Percentiles rank a stretch among this genome's conserved stretches.
These are phyloP conservation scores for Muricea muricata DNA, from an alignment of 92 coral and sea anemone genomes.

Conservation along the genomic window DNA sequence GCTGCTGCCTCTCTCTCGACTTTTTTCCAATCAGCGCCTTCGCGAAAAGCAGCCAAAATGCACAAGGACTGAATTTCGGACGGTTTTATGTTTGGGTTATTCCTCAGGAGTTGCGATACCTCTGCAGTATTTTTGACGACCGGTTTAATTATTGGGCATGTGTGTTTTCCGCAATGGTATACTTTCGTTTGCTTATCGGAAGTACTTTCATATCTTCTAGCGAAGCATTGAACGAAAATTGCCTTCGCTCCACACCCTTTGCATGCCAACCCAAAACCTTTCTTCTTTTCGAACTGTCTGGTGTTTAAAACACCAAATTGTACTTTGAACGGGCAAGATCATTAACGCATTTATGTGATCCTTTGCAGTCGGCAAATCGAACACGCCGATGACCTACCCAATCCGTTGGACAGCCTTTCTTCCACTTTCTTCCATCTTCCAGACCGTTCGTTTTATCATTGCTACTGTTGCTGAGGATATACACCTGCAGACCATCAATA, in stretches of 20 bases:
- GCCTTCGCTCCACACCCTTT: conserved; percentile 27
- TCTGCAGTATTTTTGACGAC: conserved; percentile 17
- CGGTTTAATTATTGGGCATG: conserved; percentile 44
- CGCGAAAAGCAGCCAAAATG: conserved; percentile 51
- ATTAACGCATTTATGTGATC: conserved; percentile 13
- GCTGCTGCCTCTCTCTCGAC: conserved; percentile 52
- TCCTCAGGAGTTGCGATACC: conserved; percentile 36
- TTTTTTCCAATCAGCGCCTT: conserved; percentile 57
- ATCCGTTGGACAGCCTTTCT: too few species aligned
- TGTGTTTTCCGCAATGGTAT: conserved; percentile 54
- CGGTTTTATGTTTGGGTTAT: conserved; percentile 61
- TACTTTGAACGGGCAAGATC: conserved; percentile 15
- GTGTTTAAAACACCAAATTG: conserved; percentile 24
- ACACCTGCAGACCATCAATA: conserved; percentile 50
- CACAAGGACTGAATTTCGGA: conserved; percentile 55
- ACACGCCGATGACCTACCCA: background rate
- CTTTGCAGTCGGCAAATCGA: conserved; percentile 44
- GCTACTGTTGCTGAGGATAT: background rate
- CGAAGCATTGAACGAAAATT: background rate
- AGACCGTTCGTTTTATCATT: background rate
- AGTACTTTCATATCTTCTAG: conserved; percentile 12
- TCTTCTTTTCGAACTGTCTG: conserved; percentile 38
- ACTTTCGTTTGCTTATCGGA: background rate
- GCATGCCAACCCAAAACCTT: conserved; percentile 9
- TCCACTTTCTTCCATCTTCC: too few species aligned